phyloP scores from a whole-genome alignment of 1,140 invertebrate genomes.

The Lasaia peninsularis region DNA sequence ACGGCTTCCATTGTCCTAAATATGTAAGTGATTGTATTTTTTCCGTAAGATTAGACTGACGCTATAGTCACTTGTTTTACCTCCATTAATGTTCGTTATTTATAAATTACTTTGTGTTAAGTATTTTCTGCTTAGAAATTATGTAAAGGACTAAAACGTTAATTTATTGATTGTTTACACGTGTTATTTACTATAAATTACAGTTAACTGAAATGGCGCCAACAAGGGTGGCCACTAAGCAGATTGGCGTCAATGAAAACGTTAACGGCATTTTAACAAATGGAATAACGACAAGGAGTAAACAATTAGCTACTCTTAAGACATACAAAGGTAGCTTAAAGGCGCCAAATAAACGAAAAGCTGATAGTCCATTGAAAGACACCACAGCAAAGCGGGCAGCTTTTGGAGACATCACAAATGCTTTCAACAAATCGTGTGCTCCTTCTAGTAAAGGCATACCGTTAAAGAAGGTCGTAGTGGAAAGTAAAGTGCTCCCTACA shows the following conservation, averaged over 20 bases:
- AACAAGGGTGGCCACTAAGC: constrained; percentile 73
- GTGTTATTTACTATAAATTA: constrained; percentile 44
- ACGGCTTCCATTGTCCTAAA: constrained; percentile 48
- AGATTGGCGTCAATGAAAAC: constrained; percentile 70
- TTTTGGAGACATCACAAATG: constrained; percentile 88
- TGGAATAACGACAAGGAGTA: constrained; percentile 68
- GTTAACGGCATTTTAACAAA: constrained; percentile 56
- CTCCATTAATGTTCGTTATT: constrained; percentile 66
- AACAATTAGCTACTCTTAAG: constrained; percentile 66
- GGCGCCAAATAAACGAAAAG: constrained; percentile 77
- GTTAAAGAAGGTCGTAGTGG: constrained; percentile 75
- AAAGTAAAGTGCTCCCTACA: constrained; percentile 73
- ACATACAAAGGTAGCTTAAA: constrained; percentile 55
- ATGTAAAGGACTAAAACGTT: background rate
- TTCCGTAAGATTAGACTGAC: constrained; percentile 36
- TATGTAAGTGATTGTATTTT: constrained; percentile 51
- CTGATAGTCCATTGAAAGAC: constrained; percentile 78
- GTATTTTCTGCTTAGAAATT: constrained; percentile 21
- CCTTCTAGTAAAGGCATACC: constrained; percentile 57
- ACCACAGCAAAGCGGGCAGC: constrained; percentile 81
- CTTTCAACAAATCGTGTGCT: constrained; percentile 60
- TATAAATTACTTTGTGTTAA: constrained; percentile 41
- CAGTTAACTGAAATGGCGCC: constrained; percentile 77
- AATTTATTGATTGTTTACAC: constrained; percentile 26
- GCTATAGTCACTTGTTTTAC: constrained; percentile 70